These are phyloP conservation scores for Lithobates pipiens DNA, from an alignment of 2,797 vertebrate species.

Conservation along the genomic window DNA sequence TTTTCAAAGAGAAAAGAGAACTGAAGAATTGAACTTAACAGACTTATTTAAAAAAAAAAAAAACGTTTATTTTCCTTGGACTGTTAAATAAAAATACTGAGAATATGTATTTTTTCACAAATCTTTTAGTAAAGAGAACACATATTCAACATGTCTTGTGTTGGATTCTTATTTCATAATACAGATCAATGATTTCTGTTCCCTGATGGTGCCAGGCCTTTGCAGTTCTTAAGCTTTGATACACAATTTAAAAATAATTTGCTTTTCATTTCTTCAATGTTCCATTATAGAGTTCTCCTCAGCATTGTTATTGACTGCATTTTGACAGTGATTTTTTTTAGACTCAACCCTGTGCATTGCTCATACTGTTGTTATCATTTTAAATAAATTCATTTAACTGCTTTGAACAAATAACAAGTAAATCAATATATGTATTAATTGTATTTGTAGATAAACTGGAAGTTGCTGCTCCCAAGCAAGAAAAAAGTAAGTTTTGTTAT, in stretches of 20 bases:
- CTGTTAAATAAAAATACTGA: neutral
- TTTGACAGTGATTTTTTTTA: slow-evolving; percentile 46
- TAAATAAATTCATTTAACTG: slow-evolving; percentile 44
- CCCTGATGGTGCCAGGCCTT: slow-evolving; percentile 5
- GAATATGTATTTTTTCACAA: neutral
- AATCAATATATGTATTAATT: slow-evolving; percentile 38
- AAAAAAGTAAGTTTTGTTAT: slow-evolving; percentile 20
- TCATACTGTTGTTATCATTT: slow-evolving; percentile 34
- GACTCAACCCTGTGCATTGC: slow-evolving; percentile 24
- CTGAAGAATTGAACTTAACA: neutral
- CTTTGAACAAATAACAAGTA: slow-evolving; percentile 39
- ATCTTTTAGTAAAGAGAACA: neutral
- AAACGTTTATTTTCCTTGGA: neutral
- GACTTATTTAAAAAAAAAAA: neutral
- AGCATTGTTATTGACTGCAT: slow-evolving; percentile 40
- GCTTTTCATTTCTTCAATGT: slow-evolving; percentile 45
- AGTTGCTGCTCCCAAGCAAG: slow-evolving; percentile 22
- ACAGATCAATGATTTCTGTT: slow-evolving; percentile 41
- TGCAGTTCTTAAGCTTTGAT: slow-evolving; percentile 16
- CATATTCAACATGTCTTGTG: neutral
- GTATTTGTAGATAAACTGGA: slow-evolving; percentile 17
- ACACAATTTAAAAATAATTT: slow-evolving; percentile 47
- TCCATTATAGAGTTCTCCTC: slow-evolving; percentile 35
- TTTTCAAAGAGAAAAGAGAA: too few species aligned
- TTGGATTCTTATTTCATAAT: neutral